Percentiles rank a stretch among this genome's conserved stretches.
These are phyloP conservation scores for Chlorops oryzae DNA, from an alignment of 1,140 invertebrate species.

Conservation along the genomic window DNA sequence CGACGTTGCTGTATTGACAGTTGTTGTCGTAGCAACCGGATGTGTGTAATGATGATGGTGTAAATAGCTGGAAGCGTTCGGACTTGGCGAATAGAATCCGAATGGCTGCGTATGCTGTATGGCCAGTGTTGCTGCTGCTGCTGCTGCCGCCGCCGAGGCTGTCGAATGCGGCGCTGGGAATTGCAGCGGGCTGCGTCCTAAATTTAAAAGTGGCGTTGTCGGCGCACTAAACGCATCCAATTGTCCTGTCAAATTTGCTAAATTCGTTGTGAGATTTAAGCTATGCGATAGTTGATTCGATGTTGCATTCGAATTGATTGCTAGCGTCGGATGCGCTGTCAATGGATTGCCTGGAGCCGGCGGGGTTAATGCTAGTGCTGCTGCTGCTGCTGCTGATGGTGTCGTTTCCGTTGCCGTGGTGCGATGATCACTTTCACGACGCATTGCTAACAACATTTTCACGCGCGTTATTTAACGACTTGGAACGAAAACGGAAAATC, in stretches of 20 bases:
- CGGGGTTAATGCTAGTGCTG: too few relatives aligned
- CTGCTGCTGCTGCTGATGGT: slow-evolving; percentile 16
- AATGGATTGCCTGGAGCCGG: too few relatives aligned
- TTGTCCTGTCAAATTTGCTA: slow-evolving; percentile 13
- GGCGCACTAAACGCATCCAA: slow-evolving; percentile 37
- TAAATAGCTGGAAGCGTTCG: slow-evolving; percentile 13
- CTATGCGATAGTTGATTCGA: background rate
- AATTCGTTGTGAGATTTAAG: slow-evolving; percentile 1
- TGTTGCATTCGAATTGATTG: background rate
- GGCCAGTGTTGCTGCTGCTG: too few relatives aligned
- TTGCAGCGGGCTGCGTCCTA: slow-evolving; percentile 34
- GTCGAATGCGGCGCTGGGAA: slow-evolving; percentile 23
- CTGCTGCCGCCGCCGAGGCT: slow-evolving; percentile 13
- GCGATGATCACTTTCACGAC: slow-evolving; percentile 46
- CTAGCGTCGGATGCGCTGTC: background rate
- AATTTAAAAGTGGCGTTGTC: slow-evolving; percentile 30
- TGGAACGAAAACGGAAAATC: background rate
- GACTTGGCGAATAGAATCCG: slow-evolving; percentile 24
- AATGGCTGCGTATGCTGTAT: slow-evolving; percentile 14
- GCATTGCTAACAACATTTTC: slow-evolving; percentile 50
- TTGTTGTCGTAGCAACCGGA: background rate
- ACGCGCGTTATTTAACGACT: slow-evolving; percentile 16
- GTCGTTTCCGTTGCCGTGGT: slow-evolving; percentile 18
- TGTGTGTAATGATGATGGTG: slow-evolving; percentile 14
- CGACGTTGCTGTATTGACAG: background rate